Conservation (phyloP, 2,113 vertebrate genomes). For the Lagopus muta region DNA sequence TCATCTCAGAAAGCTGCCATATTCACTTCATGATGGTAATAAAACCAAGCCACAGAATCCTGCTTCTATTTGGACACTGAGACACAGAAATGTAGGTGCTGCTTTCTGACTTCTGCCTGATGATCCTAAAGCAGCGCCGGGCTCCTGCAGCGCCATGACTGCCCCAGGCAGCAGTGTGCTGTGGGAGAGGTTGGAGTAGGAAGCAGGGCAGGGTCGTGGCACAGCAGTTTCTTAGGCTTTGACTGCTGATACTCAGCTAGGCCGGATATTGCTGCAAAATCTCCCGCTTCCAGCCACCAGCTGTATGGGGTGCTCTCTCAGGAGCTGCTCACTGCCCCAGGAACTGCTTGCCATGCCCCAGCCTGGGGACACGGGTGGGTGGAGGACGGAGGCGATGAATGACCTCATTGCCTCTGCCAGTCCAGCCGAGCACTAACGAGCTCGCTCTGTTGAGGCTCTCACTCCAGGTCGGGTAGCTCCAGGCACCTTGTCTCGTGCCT, state of each 20-base stretch:
- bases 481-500: not conserved
- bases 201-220: not conserved
- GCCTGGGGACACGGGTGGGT: not conserved
- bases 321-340: not conserved
- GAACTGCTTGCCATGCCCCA: not conserved
- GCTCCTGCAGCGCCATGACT: not conserved
- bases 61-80: not conserved
- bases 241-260: not conserved
- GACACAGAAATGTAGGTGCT: not conserved
- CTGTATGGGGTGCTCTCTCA: not conserved
- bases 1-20: not conserved
- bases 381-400: slow-evolving; percentile 2
- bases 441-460: slow-evolving; percentile 37
- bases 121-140: not conserved
- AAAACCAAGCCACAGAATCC: not conserved
- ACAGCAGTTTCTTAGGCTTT: not conserved
- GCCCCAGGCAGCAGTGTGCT: not conserved
- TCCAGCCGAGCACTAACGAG: slow-evolving; percentile 2
- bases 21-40: not conserved
- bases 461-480: slow-evolving; percentile 20
- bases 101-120: not conserved
- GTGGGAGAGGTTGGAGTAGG: not conserved
- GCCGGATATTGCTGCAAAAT: not conserved
- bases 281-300: not conserved
- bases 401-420: slow-evolving; percentile 26